Conservation (phyloP, 2,888 invertebrate genomes). For the Caenorhabditis sp. region DNA sequence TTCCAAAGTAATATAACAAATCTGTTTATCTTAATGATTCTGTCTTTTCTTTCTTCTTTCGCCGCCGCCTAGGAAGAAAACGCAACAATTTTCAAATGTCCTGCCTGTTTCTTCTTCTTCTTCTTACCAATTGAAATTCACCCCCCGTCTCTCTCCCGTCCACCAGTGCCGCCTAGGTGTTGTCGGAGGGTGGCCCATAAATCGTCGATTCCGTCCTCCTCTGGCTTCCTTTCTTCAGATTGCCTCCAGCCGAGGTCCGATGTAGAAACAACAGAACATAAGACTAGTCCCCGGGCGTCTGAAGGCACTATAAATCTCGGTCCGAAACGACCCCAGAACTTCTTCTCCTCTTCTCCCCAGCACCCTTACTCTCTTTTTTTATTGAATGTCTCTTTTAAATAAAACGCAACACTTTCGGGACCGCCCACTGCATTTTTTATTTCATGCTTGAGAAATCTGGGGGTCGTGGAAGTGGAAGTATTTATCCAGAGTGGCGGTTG, state of each 20-base stretch:
- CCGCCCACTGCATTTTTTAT: conserved; percentile 9
- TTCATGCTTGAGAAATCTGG: too few relatives aligned
- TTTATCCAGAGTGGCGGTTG: too few relatives aligned
- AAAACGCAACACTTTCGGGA: conserved; percentile 3
- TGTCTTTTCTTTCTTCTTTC: conserved; percentile 8
- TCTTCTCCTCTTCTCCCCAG: background rate
- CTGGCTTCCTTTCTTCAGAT: conserved; percentile 23
- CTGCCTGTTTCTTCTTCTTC: conserved; percentile 9
- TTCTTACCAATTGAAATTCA: conserved; percentile 19
- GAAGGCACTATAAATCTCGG: conserved; percentile 56
- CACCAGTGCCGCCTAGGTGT: conserved; percentile 18
- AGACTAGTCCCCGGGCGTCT: conserved; percentile 1
- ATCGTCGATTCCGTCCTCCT: conserved; percentile 48
- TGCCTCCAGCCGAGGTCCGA: conserved; percentile 28
- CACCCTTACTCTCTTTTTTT: background rate
- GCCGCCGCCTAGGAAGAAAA: conserved; percentile 27
- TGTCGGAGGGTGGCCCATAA: conserved; percentile 61
- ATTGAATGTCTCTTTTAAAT: conserved; percentile 12
- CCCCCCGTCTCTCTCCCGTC: background rate
- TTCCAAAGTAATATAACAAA: conserved; percentile 15
- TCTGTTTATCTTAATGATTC: conserved; percentile 9
- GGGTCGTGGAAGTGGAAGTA: too few relatives aligned
- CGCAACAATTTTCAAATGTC: conserved; percentile 40
- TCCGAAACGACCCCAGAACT: conserved; percentile 39
- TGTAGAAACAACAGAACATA: conserved; percentile 11